phyloP scores from a whole-genome alignment of 2,113 vertebrate genomes.

The Pedionomus torquatus region DNA sequence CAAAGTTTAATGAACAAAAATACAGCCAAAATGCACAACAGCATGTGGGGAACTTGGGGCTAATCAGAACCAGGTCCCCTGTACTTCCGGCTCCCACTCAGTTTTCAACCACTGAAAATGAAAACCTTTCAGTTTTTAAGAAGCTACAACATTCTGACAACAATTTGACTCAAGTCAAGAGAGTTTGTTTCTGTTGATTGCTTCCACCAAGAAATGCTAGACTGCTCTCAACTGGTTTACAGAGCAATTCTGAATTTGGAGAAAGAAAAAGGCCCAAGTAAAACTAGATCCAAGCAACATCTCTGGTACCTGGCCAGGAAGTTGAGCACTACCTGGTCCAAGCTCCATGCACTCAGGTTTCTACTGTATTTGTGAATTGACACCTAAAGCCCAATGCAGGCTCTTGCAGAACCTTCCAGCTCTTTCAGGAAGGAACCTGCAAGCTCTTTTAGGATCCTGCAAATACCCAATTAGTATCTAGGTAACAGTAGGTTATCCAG shows the following conservation, averaged over 20 bases:
- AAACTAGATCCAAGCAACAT: background rate
- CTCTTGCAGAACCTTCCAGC: background rate
- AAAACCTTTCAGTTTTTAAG: background rate
- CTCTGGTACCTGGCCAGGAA: background rate
- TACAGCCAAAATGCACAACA: background rate
- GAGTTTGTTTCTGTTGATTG: background rate
- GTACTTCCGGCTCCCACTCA: slow-evolving; percentile 33
- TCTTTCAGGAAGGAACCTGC: background rate
- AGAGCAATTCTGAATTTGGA: background rate
- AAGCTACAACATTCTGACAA: background rate
- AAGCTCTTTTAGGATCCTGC: background rate
- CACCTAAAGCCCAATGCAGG: fast-evolving
- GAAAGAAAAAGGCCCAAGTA: background rate
- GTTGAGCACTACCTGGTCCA: background rate
- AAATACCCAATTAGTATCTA: background rate
- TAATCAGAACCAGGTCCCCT: slow-evolving; percentile 56
- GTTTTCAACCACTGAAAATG: slow-evolving; percentile 39
- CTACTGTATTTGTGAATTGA: background rate
- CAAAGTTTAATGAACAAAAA: slow-evolving; percentile 29
- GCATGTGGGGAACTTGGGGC: background rate
- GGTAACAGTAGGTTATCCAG: background rate
- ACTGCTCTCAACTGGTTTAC: background rate
- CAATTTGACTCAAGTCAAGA: background rate
- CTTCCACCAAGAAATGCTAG: background rate
- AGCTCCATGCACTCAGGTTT: fast-evolving